These are phyloP conservation scores for Tetragonisca angustula DNA, from an alignment of 2,888 invertebrate species.

Conservation along the genomic window DNA sequence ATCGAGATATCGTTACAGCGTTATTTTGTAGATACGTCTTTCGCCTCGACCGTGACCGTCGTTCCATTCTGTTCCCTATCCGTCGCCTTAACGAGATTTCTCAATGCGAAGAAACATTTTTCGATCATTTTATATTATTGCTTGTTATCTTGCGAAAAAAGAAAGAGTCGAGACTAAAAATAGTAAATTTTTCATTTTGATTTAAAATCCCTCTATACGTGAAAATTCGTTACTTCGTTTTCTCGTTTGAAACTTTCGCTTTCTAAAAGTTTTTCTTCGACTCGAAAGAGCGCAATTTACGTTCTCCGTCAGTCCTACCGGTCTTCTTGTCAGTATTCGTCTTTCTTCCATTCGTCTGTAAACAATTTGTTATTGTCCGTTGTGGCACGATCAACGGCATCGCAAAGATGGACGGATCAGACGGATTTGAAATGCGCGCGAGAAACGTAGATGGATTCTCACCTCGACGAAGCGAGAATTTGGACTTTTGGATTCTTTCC, in stretches of 20 bases:
- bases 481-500: background rate
- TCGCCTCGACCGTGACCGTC: constrained; percentile 12
- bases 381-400: constrained; percentile 51
- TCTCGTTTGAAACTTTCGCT: background rate
- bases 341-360: constrained; percentile 47
- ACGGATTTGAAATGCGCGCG: background rate
- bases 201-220: background rate
- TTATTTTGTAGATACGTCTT: constrained; percentile 20
- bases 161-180: too few species aligned
- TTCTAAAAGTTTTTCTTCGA: background rate
- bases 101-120: constrained; percentile 21
- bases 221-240: background rate
- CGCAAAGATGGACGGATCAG: constrained; percentile 51
- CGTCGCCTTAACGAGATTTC: constrained; percentile 35
- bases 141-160: background rate
- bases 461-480: too few species aligned
- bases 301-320: constrained; percentile 4
- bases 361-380: constrained; percentile 55
- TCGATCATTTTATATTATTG: too few species aligned
- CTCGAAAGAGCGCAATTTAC: constrained; percentile 11
- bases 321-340: constrained; percentile 41
- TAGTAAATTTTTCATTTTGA: too few species aligned
- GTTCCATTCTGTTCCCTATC: constrained; percentile 4
- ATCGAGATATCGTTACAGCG: constrained; percentile 19
- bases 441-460: background rate